phyloP scores from a whole-genome alignment of 2,888 invertebrate genomes.

The Drosophila subquinaria region DNA sequence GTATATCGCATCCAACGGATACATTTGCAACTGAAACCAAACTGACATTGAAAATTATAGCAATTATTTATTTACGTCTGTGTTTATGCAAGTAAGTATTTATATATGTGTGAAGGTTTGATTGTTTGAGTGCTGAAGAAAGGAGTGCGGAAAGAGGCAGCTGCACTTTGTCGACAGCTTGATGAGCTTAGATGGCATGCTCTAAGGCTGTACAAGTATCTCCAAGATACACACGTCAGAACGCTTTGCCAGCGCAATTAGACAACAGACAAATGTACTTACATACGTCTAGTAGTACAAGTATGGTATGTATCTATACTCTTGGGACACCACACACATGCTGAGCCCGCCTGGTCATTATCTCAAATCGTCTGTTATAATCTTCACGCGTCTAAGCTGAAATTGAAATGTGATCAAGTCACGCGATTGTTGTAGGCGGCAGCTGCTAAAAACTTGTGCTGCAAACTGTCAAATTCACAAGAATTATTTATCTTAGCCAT shows the following conservation, averaged over 20 bases:
- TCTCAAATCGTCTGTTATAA: constrained; percentile 43
- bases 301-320: background rate
- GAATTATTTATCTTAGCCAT: constrained; percentile 5
- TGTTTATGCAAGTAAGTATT: constrained; percentile 1
- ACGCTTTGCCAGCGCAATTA: constrained; percentile 43
- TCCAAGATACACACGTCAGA: constrained; percentile 40
- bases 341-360: constrained; percentile 54
- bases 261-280: constrained; percentile 8
- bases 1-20: constrained; percentile 36
- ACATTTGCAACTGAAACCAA: constrained; percentile 54
- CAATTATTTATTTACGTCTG: constrained; percentile 47
- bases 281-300: background rate
- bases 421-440: constrained; percentile 49
- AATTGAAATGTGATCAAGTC: constrained; percentile 54
- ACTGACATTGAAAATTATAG: constrained; percentile 69
- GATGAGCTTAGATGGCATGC: constrained; percentile 60
- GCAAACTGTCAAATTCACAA: constrained; percentile 55
- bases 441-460: constrained; percentile 1
- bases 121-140: background rate
- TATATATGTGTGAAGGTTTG: constrained; percentile 6
- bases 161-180: constrained; percentile 74
- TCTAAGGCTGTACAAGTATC: constrained; percentile 35
- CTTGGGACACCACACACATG: constrained; percentile 45
- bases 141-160: constrained; percentile 32
- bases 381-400: constrained; percentile 41